These are phyloP conservation scores for Drymodes brunneopygia DNA, from an alignment of 2,113 vertebrate genomes.

Conservation along the genomic window DNA sequence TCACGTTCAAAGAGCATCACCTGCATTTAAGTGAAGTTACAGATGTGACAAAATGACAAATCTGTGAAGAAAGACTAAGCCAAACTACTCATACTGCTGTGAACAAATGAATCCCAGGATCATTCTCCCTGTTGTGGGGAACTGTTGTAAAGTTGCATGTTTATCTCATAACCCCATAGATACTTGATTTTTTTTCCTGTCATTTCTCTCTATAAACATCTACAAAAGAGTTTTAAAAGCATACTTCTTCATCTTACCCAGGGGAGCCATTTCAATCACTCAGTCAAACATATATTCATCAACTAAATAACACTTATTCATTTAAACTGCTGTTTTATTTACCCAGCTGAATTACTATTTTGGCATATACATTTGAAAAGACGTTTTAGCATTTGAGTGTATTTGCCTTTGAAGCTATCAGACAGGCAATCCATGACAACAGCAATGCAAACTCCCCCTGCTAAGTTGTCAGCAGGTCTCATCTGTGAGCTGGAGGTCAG, in stretches of 20 bases:
- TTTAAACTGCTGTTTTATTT: constrained; percentile 61
- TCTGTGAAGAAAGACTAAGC: background rate
- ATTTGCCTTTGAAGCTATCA: constrained; percentile 22
- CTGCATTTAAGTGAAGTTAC: background rate
- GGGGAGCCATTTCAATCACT: constrained; percentile 50
- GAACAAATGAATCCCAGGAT: background rate
- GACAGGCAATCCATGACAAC: background rate
- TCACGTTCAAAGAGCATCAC: constrained; percentile 10
- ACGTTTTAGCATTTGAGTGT: constrained; percentile 2
- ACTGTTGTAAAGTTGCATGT: background rate
- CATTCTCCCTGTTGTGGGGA: background rate
- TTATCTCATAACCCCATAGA: background rate
- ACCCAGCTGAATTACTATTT: constrained; percentile 66
- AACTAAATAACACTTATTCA: constrained; percentile 64
- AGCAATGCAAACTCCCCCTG: background rate
- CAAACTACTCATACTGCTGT: background rate
- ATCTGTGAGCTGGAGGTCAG: constrained; percentile 4
- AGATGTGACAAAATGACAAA: constrained; percentile 18
- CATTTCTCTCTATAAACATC: background rate
- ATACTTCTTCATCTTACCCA: constrained; percentile 46
- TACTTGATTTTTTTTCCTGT: background rate
- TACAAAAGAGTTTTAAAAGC: constrained; percentile 39
- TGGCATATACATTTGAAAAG: constrained; percentile 48
- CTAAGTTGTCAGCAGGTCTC: constrained; percentile 9
- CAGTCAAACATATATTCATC: constrained; percentile 61